Percentiles rank a stretch among this genome's conserved stretches.
These are phyloP conservation scores for Toxostoma redivivum DNA, from an alignment of 2,113 vertebrate genomes.

Conservation along the genomic window DNA sequence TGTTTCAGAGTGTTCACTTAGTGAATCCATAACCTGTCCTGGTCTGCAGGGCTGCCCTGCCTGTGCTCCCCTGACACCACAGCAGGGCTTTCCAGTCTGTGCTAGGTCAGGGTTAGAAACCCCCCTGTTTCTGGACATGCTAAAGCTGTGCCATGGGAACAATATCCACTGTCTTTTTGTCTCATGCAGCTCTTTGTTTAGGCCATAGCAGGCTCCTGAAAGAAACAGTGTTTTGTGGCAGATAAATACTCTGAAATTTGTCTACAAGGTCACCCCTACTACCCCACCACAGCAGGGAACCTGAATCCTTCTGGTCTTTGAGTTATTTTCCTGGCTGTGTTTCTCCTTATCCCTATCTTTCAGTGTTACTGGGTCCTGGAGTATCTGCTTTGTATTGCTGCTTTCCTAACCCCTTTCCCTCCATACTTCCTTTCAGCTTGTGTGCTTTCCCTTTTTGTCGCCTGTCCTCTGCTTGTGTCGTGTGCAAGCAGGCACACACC, in stretches of 20 bases:
- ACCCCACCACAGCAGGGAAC: neutral
- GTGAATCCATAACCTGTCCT: neutral
- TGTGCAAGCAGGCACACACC: neutral
- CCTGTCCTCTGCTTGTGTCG: neutral
- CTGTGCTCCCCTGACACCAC: neutral
- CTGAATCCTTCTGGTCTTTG: neutral
- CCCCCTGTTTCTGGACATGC: neutral
- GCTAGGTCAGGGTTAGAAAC: neutral
- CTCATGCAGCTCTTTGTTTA: neutral
- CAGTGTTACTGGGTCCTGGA: neutral
- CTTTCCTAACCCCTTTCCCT: neutral
- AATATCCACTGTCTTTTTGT: neutral
- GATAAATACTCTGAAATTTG: neutral
- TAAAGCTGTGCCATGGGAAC: neutral
- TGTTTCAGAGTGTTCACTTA: constrained; percentile 6
- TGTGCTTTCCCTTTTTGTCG: neutral
- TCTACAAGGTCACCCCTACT: neutral
- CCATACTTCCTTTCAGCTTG: neutral
- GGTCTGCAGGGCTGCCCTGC: neutral
- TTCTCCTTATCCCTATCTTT: neutral
- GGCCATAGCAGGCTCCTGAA: neutral
- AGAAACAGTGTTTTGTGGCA: neutral
- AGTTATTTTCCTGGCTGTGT: neutral
- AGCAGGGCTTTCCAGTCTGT: neutral
- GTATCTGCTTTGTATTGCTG: neutral